Evolutionary conservation across 1,140 invertebrate species (phyloP), one percentile per base, ranked within the genome.

Genomic region (Mercenaria mercenaria): DNA sequence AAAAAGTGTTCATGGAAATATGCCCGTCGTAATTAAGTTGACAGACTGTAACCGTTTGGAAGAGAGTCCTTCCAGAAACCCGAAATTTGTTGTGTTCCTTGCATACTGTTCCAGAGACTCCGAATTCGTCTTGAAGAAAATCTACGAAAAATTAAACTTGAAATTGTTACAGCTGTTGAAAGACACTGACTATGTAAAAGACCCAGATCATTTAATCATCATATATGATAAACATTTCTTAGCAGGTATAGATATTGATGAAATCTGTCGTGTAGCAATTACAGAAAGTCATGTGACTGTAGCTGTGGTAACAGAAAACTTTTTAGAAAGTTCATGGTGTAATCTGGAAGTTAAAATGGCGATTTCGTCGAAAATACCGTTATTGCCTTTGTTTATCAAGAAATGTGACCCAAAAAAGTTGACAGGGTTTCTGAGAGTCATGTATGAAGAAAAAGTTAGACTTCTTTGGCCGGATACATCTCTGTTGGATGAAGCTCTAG

Each of bases 241-340:
- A 13, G 64, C 64, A 67, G 64, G 64, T 6, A 67, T 67, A 4
- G 64, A 67, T 67, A 67, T 67, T 67, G 64, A 67, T n/a, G 64
- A 67, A 32, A 67, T 67, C 15, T 67, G 64, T 32, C 26, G 64
- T 6, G 3, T 67, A 11, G 64, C 64, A 32, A 67, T 67, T 32
- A 34, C 20, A 37, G 64, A 67, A 67, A 67, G 64, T 20, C 64
- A 67, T n/a, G 64, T 67, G 34, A 67, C 64, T 67, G 64, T 67
- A 34, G 64, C 64, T 34, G 29, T 67, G 13, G 64, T 67, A 37
- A 67, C 64, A n/a, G 64, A 67, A n/a, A n/a, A n/a, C n/a, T n/a
- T n/a, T n/a, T n/a, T n/a, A n/a, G n/a, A n/a, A n/a, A n/a, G n/a
- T n/a, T n/a, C n/a, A n/a, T n/a, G n/a, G n/a, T n/a, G n/a, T n/a